These are phyloP conservation scores for Hystrix brachyura DNA, from an alignment of 2,113 vertebrate species.

Conservation along the genomic window DNA sequence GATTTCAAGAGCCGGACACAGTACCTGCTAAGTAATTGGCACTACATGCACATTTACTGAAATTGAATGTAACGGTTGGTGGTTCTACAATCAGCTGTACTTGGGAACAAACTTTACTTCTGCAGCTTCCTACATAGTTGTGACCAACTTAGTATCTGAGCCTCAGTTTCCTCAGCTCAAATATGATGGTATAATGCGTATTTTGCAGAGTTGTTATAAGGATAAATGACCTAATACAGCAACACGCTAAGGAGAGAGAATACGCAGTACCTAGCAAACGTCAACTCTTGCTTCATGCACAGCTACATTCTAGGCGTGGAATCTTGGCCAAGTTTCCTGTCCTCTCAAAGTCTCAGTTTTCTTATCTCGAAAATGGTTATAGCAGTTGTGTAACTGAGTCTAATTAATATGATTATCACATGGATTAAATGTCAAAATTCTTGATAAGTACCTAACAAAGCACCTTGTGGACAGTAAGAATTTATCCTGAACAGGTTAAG, in stretches of 20 bases:
- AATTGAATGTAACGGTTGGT: background rate
- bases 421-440: background rate
- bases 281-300: background rate
- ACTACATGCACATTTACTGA: background rate
- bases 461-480: background rate
- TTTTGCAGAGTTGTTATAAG: background rate
- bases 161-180: background rate
- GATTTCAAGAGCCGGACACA: background rate
- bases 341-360: background rate
- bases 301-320: background rate
- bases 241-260: background rate
- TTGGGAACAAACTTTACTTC: background rate
- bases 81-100: background rate
- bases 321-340: background rate
- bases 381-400: background rate
- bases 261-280: background rate
- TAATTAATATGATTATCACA: background rate
- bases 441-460: background rate
- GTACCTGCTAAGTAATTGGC: background rate
- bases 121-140: background rate
- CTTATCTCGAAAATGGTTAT: background rate
- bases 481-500: background rate
- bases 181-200: background rate
- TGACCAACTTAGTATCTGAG: background rate
- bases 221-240: background rate